phyloP scores from a whole-genome alignment of 2,797 vertebrate species.

The Heterohyrax brucei region DNA sequence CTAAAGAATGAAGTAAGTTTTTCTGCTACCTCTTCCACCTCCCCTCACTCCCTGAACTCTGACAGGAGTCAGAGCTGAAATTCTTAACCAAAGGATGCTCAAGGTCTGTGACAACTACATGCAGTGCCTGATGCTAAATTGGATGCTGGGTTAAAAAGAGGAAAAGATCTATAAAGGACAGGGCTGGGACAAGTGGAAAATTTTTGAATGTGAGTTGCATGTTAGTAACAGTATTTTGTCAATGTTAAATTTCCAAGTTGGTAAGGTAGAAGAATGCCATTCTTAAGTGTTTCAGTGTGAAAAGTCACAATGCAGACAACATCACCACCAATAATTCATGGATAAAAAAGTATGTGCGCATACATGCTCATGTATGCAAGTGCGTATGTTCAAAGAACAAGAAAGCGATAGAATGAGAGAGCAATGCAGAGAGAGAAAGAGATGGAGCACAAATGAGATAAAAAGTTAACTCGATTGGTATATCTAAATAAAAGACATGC shows the following conservation, averaged over 20 bases:
- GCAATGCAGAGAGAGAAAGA: background rate
- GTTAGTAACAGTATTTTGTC: background rate
- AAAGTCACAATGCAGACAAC: conserved; percentile 10
- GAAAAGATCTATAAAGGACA: background rate
- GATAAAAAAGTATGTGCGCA: background rate
- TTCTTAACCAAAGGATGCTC: conserved; percentile 12
- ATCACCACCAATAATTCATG: conserved; percentile 11
- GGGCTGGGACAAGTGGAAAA: background rate
- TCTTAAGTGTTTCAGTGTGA: conserved; percentile 26
- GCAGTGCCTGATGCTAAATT: background rate
- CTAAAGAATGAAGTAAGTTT: conserved; percentile 42
- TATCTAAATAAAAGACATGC: background rate
- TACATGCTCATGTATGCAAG: background rate
- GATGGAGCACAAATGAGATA: background rate
- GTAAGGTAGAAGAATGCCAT: conserved; percentile 36
- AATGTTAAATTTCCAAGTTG: conserved; percentile 45
- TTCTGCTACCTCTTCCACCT: background rate
- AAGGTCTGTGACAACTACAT: background rate
- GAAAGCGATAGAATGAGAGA: too few relatives aligned
- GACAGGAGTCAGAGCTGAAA: background rate
- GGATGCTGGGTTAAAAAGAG: background rate
- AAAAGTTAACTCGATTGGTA: background rate
- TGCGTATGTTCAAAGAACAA: too few relatives aligned
- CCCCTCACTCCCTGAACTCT: background rate
- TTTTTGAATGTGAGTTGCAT: background rate